Conservation (phyloP, 2,888 invertebrate species). For the Hemithea aestivaria region DNA sequence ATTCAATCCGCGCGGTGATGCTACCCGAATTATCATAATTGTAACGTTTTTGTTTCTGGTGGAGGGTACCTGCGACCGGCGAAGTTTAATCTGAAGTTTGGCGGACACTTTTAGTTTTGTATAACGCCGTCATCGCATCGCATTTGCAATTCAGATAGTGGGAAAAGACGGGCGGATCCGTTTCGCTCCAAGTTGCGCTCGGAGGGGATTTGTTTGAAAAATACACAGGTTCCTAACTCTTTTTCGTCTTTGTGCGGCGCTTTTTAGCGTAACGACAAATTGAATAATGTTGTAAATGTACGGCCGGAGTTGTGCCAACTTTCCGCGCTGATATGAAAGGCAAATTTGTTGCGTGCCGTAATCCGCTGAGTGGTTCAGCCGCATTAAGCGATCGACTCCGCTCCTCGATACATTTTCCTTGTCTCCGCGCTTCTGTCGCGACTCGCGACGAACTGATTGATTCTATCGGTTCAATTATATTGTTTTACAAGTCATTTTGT, state of each 20-base stretch:
- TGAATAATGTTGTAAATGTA: constrained; percentile 57
- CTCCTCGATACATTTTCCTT: too few relatives aligned
- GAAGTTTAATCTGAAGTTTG: constrained; percentile 77
- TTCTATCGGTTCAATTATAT: too few relatives aligned
- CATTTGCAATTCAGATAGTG: constrained; percentile 77
- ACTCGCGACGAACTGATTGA: constrained; percentile 17
- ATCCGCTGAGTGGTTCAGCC: constrained; percentile 19
- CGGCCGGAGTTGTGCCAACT: constrained; percentile 33
- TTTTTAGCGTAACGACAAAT: constrained; percentile 62
- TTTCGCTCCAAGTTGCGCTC: constrained; percentile 60
- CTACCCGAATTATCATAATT: constrained; percentile 76
- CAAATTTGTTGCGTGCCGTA: constrained; percentile 26
- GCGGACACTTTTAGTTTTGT: constrained; percentile 76
- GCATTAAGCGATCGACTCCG: constrained; percentile 2
- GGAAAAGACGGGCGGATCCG: constrained; percentile 67
- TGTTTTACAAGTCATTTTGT: too few relatives aligned
- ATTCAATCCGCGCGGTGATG: constrained; percentile 72
- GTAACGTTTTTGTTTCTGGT: constrained; percentile 76
- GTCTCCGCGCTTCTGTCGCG: constrained; percentile 3
- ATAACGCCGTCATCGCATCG: constrained; percentile 69
- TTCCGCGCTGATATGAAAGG: constrained; percentile 25
- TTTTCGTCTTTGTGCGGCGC: constrained; percentile 51
- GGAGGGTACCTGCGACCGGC: constrained; percentile 56
- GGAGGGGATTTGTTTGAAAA: constrained; percentile 66
- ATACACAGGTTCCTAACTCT: constrained; percentile 57